Conservation (phyloP, 64 coral and sea anemone species). For the Stichodactyla mertensii region DNA sequence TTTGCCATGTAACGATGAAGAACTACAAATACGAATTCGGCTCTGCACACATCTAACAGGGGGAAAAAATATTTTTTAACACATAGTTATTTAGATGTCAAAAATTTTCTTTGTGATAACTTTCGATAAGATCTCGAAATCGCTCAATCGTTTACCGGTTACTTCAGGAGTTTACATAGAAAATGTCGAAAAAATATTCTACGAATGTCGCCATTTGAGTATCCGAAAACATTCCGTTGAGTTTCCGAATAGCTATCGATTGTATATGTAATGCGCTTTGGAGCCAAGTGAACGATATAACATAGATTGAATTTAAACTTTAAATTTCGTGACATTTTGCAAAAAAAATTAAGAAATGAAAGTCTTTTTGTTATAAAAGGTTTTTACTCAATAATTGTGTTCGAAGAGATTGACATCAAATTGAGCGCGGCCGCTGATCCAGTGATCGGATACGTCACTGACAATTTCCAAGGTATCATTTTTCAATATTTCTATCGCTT, state of each 20-base stretch:
- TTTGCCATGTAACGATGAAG: too few relatives aligned
- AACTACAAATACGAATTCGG: too few relatives aligned
- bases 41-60: too few relatives aligned
- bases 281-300: not conserved
- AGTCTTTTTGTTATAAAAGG: too few relatives aligned
- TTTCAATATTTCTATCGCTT: constrained; percentile 1
- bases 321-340: not conserved
- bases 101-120: not conserved
- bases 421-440: not conserved
- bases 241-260: not conserved
- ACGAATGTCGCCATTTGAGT: not conserved
- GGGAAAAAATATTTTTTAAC: too few relatives aligned
- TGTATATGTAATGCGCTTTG: too few relatives aligned
- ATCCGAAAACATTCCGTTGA: not conserved
- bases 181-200: not conserved
- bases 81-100: not conserved
- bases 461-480: not conserved
- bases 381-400: too few relatives aligned
- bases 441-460: not conserved
- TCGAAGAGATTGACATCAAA: too few relatives aligned
- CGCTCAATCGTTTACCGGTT: not conserved
- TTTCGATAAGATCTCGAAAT: not conserved
- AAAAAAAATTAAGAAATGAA: not conserved
- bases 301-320: not conserved
- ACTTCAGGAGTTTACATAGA: not conserved